Evolutionary conservation across 2,113 vertebrate species (phyloP).

Genomic region (Sinosuthora webbiana): DNA sequence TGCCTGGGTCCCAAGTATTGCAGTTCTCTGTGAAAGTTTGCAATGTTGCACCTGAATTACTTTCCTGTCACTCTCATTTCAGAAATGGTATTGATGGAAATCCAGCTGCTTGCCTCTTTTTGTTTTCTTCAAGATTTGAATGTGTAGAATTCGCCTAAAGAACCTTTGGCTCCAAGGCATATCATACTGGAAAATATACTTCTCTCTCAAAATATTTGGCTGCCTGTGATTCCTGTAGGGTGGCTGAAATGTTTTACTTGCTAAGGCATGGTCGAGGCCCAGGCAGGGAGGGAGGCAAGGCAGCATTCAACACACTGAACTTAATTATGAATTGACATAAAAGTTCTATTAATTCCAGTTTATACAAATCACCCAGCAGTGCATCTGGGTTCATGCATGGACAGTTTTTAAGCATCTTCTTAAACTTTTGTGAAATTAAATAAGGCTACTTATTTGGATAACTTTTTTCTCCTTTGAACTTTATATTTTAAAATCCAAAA

Average conservation of each 20-base stretch:
- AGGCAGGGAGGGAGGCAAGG: not conserved
- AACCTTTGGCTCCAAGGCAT: not conserved
- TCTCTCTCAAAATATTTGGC: not conserved
- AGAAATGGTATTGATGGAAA: not conserved
- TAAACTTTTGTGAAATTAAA: not conserved
- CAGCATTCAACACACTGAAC: not conserved
- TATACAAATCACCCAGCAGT: not conserved
- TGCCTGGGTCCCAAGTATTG: not conserved
- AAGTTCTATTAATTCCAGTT: not conserved
- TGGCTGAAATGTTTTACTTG: not conserved
- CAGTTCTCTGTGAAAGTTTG: not conserved
- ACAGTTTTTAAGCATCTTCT: not conserved
- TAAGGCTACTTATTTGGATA: not conserved
- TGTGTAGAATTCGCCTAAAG: not conserved
- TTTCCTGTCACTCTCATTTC: not conserved
- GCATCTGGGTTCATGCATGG: not conserved
- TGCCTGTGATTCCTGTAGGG: not conserved
- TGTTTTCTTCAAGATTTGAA: not conserved
- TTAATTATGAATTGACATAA: not conserved
- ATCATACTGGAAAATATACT: not conserved
- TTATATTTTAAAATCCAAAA: not conserved
- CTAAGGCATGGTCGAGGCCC: not conserved
- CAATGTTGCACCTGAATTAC: fast-evolving
- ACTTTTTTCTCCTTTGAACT: not conserved
- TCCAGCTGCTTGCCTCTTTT: not conserved